Conservation (phyloP, 2,797 vertebrate genomes). For the Phyllotis vaccarum region DNA sequence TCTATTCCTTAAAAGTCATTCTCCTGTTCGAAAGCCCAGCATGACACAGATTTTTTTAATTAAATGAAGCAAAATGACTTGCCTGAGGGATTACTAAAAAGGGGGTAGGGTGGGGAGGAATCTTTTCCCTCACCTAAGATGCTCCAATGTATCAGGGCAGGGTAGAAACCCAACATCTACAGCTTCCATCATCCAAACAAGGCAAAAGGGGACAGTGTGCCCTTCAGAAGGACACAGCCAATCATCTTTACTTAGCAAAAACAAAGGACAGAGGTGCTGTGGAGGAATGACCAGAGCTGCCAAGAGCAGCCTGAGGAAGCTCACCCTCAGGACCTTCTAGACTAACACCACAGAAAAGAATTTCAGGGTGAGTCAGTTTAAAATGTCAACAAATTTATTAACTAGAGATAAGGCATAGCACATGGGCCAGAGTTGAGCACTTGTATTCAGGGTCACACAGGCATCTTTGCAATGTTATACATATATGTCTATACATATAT, state of each 20-base stretch:
- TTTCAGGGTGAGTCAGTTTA: neutral
- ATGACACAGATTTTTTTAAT: conserved; percentile 62
- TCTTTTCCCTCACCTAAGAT: neutral
- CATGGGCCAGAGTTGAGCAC: neutral
- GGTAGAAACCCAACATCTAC: neutral
- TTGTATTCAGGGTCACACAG: neutral
- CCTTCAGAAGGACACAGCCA: neutral
- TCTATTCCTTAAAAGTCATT: neutral
- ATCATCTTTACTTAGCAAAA: neutral
- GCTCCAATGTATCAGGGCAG: neutral
- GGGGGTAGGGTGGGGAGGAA: neutral
- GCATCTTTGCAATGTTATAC: neutral
- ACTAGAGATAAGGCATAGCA: neutral
- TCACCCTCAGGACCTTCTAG: neutral
- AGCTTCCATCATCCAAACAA: neutral
- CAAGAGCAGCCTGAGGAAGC: neutral
- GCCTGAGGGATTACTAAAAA: neutral
- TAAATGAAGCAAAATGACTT: conserved; percentile 63
- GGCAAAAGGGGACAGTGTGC: neutral
- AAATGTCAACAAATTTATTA: neutral
- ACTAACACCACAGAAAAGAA: neutral
- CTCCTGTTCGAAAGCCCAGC: neutral
- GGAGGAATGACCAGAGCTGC: neutral
- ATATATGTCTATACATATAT: neutral
- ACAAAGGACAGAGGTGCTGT: neutral